Evolutionary conservation across 1,140 invertebrate genomes (phyloP), one percentile per base, ranked within the genome.

Genomic region (Dufourea novaeangliae): DNA sequence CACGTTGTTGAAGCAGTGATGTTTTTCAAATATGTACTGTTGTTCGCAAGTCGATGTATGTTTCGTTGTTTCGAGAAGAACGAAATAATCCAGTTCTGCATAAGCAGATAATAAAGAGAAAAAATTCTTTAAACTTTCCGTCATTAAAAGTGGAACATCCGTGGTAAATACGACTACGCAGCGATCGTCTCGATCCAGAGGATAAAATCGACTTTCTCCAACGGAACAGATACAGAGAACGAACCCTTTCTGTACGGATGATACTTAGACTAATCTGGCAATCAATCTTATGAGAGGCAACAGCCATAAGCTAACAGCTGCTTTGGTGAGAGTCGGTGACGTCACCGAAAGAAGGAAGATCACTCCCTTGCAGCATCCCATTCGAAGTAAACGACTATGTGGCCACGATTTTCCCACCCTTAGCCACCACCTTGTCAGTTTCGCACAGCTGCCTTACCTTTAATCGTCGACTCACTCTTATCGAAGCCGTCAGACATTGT

Each of bases 221-320:
- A 17, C 32, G 64, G 46, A 69, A 52, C 50, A 73, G 80, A 83
- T 63, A 79, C 41, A 41, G 54, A 69, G 12, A 44, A 22, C 29
- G 62, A 82, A 68, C 69, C 84, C 75, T 67, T 85, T 85, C 83
- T 59, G 41, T 71, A 57, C 61, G 61, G 46, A 46, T 70, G 72
- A 79, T 79, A 44, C 80, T 85, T 63, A 46, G 72, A 86, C 69
- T 86, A 86, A 86, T 86, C 84, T 83, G 32, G 77, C 84, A 78
- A 86, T 86, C 84, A 83, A 86, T 86, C 84, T 86, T 86, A 50
- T 63, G 84, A 44, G 59, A 81, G 82, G 56, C 66, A n/a, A 73
- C 54, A 41, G 75, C 66, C 64, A 82, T 63, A 79, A 72, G 80
- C 72, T 69, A 84, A 84, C 83, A 86, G 84, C 84, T 86, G 84